Percentiles rank a stretch among this genome's conserved stretches.
Conservation (phyloP, 2,888 invertebrate genomes). For the Lordiphosa andalusiaca region DNA sequence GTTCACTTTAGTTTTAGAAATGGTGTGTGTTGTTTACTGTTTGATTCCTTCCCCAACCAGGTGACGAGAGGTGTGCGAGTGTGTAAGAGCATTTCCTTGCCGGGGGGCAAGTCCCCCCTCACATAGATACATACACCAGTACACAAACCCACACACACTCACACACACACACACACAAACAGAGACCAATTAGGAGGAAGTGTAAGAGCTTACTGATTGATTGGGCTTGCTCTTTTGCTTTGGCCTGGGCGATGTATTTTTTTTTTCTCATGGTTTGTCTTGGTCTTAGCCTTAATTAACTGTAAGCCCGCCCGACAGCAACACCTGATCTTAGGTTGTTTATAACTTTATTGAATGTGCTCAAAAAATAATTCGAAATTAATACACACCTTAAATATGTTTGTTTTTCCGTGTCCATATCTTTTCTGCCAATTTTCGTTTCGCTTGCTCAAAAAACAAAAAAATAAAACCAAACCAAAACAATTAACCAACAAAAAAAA, state of each 20-base stretch:
- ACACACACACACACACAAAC: conserved; percentile 15
- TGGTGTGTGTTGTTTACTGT: no score
- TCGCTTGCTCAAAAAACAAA: conserved; percentile 41
- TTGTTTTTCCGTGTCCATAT: conserved; percentile 66
- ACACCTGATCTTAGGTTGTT: not conserved
- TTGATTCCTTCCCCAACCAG: no score
- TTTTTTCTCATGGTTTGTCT: conserved; percentile 1
- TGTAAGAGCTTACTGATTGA: conserved; percentile 29
- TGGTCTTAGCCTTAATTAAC: not conserved
- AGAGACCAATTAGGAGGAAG: conserved; percentile 48
- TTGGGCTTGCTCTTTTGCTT: conserved; percentile 14
- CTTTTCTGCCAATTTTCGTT: conserved; percentile 55
- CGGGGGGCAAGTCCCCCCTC: no score
- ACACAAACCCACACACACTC: no score
- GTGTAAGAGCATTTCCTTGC: no score
- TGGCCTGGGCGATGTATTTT: not conserved
- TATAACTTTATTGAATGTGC: no score
- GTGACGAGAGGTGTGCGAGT: no score
- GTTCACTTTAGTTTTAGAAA: no score
- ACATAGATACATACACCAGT: no score
- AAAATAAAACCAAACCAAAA: conserved; percentile 18
- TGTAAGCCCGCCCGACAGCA: not conserved
- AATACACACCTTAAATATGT: conserved; percentile 49
- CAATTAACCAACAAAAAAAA: conserved; percentile 10
- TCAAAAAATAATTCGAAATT: conserved; percentile 58